Evolutionary conservation across 1,140 invertebrate genomes (phyloP).

Genomic region (Antheraea pernyi): DNA sequence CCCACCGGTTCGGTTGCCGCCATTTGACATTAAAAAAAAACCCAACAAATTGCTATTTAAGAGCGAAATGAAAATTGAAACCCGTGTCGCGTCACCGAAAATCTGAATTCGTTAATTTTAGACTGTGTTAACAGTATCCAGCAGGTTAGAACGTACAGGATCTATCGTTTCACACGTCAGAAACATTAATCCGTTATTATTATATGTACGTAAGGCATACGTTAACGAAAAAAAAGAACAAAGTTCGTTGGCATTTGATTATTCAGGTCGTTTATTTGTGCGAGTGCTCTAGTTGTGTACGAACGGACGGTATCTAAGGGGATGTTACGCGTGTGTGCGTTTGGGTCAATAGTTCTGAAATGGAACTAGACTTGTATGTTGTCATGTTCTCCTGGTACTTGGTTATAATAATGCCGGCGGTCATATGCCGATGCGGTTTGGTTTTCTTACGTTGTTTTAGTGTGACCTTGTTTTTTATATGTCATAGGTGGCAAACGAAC

Average conservation of each 20-base stretch:
- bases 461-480: too few species aligned
- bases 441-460: background rate
- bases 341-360: slow-evolving; percentile 1
- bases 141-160: too few species aligned
- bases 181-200: background rate
- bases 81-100: too few species aligned
- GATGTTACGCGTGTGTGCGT: background rate
- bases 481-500: too few species aligned
- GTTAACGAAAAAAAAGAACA: slow-evolving; percentile 1
- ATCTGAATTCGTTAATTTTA: too few species aligned
- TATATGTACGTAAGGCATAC: slow-evolving; percentile 1
- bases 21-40: too few species aligned
- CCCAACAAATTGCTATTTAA: too few species aligned
- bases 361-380: background rate
- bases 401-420: background rate
- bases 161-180: too few species aligned
- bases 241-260: slow-evolving; percentile 47
- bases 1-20: too few species aligned
- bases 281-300: slow-evolving; percentile 22
- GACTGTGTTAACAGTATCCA: too few species aligned
- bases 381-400: background rate
- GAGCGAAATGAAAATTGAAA: too few species aligned
- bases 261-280: slow-evolving; percentile 38
- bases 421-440: background rate
- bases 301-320: slow-evolving; percentile 11